A percentile compares a stretch with the other conserved stretches of the same genome.
Evolutionary conservation across 2,113 vertebrate genomes (phyloP).

Genomic region (Oxyura jamaicensis): DNA sequence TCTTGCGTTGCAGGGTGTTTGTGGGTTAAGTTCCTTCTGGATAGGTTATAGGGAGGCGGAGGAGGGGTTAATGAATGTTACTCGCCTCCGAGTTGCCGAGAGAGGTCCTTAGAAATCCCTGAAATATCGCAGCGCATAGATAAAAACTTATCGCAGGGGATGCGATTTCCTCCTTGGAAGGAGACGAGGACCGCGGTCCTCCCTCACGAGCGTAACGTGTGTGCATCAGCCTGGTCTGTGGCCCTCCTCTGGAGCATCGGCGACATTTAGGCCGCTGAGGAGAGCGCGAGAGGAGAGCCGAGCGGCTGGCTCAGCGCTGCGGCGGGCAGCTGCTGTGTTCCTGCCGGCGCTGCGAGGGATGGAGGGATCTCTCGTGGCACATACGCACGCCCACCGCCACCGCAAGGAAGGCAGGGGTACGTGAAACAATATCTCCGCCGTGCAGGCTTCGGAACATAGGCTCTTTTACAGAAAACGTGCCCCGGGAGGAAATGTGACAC

Average conservation of each 20-base stretch:
- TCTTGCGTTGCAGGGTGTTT: neutral
- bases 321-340: neutral
- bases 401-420: neutral
- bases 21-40: neutral
- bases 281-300: neutral
- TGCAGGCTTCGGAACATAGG: neutral
- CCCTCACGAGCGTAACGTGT: neutral
- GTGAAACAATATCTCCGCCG: neutral
- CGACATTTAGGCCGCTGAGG: neutral
- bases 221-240: neutral
- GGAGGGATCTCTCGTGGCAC: neutral
- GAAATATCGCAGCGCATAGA: slow-evolving; percentile 8
- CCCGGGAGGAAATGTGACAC: slow-evolving; percentile 26
- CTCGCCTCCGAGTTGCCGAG: slow-evolving; percentile 26
- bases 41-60: neutral
- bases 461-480: neutral
- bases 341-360: neutral
- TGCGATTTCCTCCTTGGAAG: slow-evolving; percentile 14
- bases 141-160: slow-evolving; percentile 26
- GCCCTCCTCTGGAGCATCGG: neutral
- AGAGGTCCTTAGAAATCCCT: slow-evolving; percentile 54
- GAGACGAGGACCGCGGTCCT: neutral
- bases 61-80: slow-evolving; percentile 38
- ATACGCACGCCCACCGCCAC: neutral
- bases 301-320: neutral